These are phyloP conservation scores for Enoplosus armatus DNA, from an alignment of 2,797 vertebrate genomes.

Conservation along the genomic window DNA sequence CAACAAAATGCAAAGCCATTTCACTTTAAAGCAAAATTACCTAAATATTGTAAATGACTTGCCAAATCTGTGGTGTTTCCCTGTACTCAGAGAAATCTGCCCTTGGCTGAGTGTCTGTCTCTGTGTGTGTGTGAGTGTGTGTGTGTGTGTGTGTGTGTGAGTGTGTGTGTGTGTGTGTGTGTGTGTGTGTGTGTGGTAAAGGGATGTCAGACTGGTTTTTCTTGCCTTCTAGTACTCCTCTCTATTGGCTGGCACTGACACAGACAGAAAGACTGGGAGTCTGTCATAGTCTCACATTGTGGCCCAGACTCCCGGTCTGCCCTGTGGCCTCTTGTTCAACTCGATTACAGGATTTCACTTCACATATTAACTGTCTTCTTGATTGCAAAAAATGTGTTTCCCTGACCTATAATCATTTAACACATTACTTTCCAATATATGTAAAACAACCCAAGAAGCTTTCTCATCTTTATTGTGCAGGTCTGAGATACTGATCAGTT, in stretches of 20 bases:
- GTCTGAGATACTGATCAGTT: background rate
- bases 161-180: conserved; percentile 9
- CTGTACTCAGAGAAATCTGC: conserved; percentile 36
- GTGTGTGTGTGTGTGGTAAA: conserved; percentile 1
- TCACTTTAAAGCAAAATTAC: conserved; percentile 9
- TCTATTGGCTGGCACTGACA: conserved; percentile 16
- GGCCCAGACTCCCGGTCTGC: conserved; percentile 15
- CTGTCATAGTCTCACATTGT: conserved; percentile 33
- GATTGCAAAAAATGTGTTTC: background rate
- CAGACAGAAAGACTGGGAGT: conserved; percentile 27
- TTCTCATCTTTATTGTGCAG: background rate
- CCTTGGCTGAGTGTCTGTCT: background rate
- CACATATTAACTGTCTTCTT: background rate
- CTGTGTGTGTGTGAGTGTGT: conserved; percentile 13
- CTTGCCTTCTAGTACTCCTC: conserved; percentile 38
- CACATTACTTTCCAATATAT: background rate
- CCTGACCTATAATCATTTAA: background rate
- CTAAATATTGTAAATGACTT: conserved; percentile 4
- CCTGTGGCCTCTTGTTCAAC: conserved; percentile 15
- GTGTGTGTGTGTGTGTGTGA: conserved; percentile 10
- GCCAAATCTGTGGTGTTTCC: conserved; percentile 5
- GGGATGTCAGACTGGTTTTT: conserved; percentile 71
- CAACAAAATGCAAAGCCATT: background rate
- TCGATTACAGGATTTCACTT: conserved; percentile 10
- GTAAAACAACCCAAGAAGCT: background rate